Evolutionary conservation across 2,888 invertebrate genomes (phyloP).

Genomic region (Erpobdella octoculata): DNA sequence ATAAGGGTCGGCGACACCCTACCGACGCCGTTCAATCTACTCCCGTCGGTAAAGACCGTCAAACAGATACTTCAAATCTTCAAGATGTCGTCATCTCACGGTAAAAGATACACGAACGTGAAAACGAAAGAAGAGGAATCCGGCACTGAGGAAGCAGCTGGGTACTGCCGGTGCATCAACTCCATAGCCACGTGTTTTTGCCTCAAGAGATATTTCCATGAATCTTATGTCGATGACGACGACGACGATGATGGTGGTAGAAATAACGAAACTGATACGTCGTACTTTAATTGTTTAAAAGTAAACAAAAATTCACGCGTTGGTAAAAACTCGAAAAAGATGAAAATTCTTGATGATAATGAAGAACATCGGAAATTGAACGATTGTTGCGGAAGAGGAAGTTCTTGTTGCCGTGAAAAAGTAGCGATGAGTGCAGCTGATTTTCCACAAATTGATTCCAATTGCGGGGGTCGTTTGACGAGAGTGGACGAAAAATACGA

Average conservation of each 20-base stretch:
- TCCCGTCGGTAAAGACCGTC: constrained; percentile 40
- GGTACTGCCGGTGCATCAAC: too few relatives aligned
- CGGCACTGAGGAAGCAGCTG: background rate
- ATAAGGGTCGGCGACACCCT: constrained; percentile 41
- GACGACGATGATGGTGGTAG: constrained; percentile 2
- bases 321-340: background rate
- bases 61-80: background rate
- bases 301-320: too few relatives aligned
- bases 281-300: too few relatives aligned
- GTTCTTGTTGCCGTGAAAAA: too few relatives aligned
- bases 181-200: too few relatives aligned
- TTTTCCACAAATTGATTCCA: too few relatives aligned
- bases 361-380: too few relatives aligned
- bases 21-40: constrained; percentile 43
- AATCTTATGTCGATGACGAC: background rate
- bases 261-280: too few relatives aligned
- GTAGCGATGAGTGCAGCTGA: too few relatives aligned
- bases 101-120: background rate
- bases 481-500: background rate
- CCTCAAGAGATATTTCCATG: background rate
- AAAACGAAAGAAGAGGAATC: constrained; percentile 31
- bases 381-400: too few relatives aligned
- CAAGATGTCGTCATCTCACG: background rate
- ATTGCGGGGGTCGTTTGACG: background rate
- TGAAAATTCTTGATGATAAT: background rate